These are phyloP conservation scores for Scolopax rusticola DNA, from an alignment of 2,797 vertebrate genomes.

Conservation along the genomic window DNA sequence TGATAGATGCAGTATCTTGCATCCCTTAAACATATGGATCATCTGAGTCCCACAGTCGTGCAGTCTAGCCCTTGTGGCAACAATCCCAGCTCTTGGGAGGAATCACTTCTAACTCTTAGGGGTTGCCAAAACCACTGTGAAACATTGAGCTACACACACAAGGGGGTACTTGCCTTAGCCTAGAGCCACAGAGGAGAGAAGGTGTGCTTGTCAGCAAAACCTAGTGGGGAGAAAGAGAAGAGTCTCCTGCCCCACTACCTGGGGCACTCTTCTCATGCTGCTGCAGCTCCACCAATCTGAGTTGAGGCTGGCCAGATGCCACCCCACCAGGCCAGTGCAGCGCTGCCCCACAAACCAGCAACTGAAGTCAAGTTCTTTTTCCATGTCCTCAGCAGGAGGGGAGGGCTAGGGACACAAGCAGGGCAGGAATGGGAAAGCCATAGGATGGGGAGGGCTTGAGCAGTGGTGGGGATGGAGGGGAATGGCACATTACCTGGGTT, in stretches of 20 bases:
- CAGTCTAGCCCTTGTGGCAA: not conserved
- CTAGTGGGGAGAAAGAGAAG: not conserved
- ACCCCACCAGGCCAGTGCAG: not conserved
- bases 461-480: not conserved
- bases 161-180: not conserved
- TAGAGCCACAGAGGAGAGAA: not conserved
- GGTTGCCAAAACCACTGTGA: not conserved
- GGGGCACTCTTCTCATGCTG: not conserved
- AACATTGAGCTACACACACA: not conserved
- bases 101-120: not conserved
- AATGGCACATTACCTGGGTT: rapidly evolving
- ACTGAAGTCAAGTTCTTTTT: not conserved
- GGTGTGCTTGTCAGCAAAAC: not conserved
- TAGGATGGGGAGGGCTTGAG: not conserved
- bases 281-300: not conserved
- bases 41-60: not conserved
- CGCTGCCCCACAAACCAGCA: not conserved
- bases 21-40: not conserved
- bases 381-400: rapidly evolving
- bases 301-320: not conserved
- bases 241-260: not conserved
- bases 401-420: rapidly evolving
- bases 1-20: not conserved
- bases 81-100: not conserved
- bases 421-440: not conserved